Conservation (phyloP, 2,113 vertebrate species). For the Phalacrocorax aristotelis region DNA sequence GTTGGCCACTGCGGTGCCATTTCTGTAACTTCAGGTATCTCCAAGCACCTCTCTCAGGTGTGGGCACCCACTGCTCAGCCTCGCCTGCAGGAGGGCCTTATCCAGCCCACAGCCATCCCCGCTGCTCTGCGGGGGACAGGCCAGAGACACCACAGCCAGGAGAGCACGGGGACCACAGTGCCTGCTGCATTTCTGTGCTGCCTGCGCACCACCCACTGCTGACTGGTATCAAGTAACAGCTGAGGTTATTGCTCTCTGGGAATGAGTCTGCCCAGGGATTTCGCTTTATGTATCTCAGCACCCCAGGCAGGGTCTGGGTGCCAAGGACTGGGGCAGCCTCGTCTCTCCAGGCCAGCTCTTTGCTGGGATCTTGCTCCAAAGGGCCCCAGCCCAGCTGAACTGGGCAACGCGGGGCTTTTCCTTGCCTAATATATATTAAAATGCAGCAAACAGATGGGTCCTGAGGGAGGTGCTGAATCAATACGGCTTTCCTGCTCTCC, state of each 20-base stretch:
- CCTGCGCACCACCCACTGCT: accelerated
- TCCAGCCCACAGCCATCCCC: background rate
- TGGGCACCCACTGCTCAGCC: background rate
- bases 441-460: conserved; percentile 19
- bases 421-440: conserved; percentile 41
- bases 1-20: accelerated
- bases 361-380: background rate
- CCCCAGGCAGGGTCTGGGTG: background rate
- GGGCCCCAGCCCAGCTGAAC: background rate
- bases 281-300: background rate
- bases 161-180: background rate
- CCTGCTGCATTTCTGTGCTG: background rate
- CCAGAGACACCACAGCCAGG: background rate
- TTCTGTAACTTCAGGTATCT: background rate
- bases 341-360: background rate
- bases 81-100: accelerated
- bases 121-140: background rate
- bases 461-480: conserved; percentile 1
- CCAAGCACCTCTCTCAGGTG: accelerated
- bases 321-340: background rate
- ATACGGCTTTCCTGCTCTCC: background rate
- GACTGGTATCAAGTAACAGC: background rate
- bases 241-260: background rate
- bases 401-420: background rate
- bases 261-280: background rate